phyloP scores from a whole-genome alignment of 2,113 vertebrate species.

The Lepisosteus osseus region DNA sequence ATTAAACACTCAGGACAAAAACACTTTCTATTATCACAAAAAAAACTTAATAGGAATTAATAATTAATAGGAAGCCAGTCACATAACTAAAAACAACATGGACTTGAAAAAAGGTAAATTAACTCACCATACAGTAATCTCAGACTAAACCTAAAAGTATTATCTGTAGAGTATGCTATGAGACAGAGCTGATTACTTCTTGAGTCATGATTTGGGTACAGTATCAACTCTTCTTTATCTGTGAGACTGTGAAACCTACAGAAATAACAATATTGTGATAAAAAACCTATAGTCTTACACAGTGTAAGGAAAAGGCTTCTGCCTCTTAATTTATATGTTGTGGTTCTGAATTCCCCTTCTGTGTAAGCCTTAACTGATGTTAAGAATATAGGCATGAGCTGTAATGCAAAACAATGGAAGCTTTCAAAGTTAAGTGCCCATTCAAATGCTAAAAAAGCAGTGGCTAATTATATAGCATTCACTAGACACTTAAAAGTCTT shows the following conservation, averaged over 20 bases:
- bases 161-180: too few species aligned
- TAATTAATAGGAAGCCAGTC: too few species aligned
- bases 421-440: conserved; percentile 69
- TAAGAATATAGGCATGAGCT: conserved; percentile 50
- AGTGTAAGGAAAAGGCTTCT: conserved; percentile 42
- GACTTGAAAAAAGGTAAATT: too few species aligned
- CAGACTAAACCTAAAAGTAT: too few species aligned
- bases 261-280: conserved; percentile 46
- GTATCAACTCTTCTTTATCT: conserved; percentile 34
- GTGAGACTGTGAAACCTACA: conserved; percentile 43
- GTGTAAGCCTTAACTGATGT: conserved; percentile 61
- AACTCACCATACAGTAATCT: too few species aligned
- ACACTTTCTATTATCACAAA: too few species aligned
- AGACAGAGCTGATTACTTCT: neutral
- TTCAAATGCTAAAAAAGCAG: conserved; percentile 73
- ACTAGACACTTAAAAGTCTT: conserved; percentile 71
- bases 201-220: conserved; percentile 20
- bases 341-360: conserved; percentile 66
- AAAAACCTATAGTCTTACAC: conserved; percentile 48
- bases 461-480: conserved; percentile 70
- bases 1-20: too few species aligned
- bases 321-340: conserved; percentile 59
- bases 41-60: too few species aligned
- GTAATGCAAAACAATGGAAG: conserved; percentile 73
- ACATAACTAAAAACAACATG: too few species aligned